Percentiles rank a stretch among this genome's conserved stretches.
phyloP scores from a whole-genome alignment of 2,888 invertebrate genomes.

The Cephus rjabovi region DNA sequence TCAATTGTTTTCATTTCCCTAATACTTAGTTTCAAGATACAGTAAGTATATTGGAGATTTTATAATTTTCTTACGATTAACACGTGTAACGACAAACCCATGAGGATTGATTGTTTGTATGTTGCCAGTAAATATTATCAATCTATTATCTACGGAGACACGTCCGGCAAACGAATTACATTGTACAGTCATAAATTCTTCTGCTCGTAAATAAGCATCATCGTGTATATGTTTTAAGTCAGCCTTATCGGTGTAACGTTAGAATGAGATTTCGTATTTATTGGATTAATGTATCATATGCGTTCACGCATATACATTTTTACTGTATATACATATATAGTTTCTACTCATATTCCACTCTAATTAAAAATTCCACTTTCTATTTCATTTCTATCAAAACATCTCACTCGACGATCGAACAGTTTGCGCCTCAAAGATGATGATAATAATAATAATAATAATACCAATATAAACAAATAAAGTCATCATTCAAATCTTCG shows the following conservation, averaged over 20 bases:
- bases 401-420: background rate
- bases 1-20: background rate
- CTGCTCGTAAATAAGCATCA: background rate
- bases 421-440: background rate
- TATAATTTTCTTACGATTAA: background rate
- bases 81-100: background rate
- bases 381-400: background rate
- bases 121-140: background rate
- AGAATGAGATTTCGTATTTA: background rate
- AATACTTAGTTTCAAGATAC: background rate
- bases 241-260: slow-evolving; percentile 5
- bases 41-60: background rate
- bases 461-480: background rate
- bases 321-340: too few relatives aligned
- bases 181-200: background rate
- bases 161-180: background rate
- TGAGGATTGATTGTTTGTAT: background rate
- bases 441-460: background rate
- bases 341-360: background rate
- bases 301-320: background rate
- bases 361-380: background rate
- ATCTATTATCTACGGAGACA: background rate
- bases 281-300: background rate
- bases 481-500: background rate
- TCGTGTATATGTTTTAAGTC: background rate